Evolutionary conservation across 2,888 invertebrate species (phyloP), one percentile per base, ranked within the genome.

Genomic region (Gastracanthus pulcherrimus): DNA sequence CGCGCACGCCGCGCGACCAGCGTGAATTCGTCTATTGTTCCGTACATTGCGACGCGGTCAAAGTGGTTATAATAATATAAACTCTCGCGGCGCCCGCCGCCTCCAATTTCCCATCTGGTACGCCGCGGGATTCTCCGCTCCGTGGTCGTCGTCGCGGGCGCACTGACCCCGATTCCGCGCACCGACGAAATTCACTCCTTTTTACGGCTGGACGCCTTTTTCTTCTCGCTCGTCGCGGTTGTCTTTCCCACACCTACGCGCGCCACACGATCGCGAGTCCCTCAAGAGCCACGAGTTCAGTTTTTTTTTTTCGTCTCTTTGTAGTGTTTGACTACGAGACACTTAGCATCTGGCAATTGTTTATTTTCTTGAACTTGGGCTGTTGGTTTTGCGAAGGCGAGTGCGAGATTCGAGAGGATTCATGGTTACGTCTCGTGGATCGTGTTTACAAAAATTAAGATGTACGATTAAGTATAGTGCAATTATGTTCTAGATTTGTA

Each of bases 211-310:
- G 9, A 48, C 34, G 4, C 29, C 26, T 11, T 51, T 31, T 38
- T 45, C n/a, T 48, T 31, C 34, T 3, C 36, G 34, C 48, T 36
- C 26, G 2, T n/a, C 3, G 45, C 45, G 26, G 1, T 11, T 36
- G 1, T 55, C 31, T 34, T n/a, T 62, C n/a, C 5, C 19, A n/a
- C n/a, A n/a, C n/a, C n/a, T n/a, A n/a, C 2, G 1, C 60, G 6
- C 34, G 9, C n/a, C 69, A n/a, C 29, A n/a, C n/a, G 5, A 19
- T 3, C 2, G 16, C 7, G 26, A 60, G 11, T 9, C 26, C 34
- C 23, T 5, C 13, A 2, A 36, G n/a, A 58, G 74, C 74, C 74
- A 80, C 80, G 74, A 80, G 74, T 80, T 80, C 69, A 80, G 7
- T 62, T 70, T 72, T 55, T 78, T 29, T 58, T 75, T 48, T 76